Evolutionary conservation across 2,888 invertebrate species (phyloP).

Genomic region (Cryptus armator): DNA sequence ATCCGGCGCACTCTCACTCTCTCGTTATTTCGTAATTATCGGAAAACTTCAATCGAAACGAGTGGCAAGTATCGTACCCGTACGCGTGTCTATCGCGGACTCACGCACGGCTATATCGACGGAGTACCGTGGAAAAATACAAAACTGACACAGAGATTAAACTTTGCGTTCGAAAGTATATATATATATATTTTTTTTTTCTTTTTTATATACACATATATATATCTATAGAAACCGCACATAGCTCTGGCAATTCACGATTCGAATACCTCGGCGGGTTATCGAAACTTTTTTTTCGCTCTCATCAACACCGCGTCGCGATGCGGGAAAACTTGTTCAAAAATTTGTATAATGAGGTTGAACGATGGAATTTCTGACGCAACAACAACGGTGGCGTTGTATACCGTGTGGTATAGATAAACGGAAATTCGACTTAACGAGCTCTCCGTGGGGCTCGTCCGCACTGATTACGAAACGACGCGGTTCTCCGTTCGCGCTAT

Average conservation of each 20-base stretch:
- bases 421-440: slow-evolving; percentile 53
- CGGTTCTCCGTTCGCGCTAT: neutral
- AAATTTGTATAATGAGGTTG: slow-evolving; percentile 41
- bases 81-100: neutral
- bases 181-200: neutral
- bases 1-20: neutral
- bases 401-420: neutral
- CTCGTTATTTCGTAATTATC: slow-evolving; percentile 33
- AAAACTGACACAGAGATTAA: slow-evolving; percentile 17
- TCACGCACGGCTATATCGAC: neutral
- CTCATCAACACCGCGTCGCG: neutral
- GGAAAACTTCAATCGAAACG: slow-evolving; percentile 49
- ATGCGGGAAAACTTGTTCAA: slow-evolving; percentile 36
- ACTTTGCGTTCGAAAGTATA: neutral
- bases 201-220: too few species aligned
- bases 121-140: slow-evolving; percentile 41
- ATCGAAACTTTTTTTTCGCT: slow-evolving; percentile 14
- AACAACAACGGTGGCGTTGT: slow-evolving; percentile 30
- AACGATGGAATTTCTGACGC: slow-evolving; percentile 55
- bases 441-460: slow-evolving; percentile 29
- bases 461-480: slow-evolving; percentile 42
- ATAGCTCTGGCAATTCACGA: neutral
- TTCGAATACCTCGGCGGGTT: slow-evolving; percentile 18
- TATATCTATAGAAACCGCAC: neutral
- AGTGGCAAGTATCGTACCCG: slow-evolving; percentile 19